Conservation (phyloP, 2,888 invertebrate genomes). For the Crematogaster levior region DNA sequence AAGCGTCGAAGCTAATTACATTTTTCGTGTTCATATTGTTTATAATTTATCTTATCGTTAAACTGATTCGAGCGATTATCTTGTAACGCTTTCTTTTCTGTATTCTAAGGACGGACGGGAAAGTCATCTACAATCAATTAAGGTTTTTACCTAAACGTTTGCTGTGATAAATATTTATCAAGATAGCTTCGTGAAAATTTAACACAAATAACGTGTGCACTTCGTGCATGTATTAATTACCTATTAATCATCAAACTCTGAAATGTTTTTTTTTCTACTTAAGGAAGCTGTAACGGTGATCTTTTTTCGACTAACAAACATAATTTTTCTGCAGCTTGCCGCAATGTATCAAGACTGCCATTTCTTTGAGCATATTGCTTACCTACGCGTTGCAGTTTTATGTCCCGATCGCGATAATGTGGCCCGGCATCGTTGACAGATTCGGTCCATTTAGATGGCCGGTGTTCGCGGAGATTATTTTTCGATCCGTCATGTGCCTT, state of each 20-base stretch:
- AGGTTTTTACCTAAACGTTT: slow-evolving; percentile 70
- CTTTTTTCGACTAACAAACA: not conserved
- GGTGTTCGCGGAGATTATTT: slow-evolving; percentile 89
- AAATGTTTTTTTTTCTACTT: not conserved
- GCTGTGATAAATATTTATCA: slow-evolving; percentile 52
- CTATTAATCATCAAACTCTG: not conserved
- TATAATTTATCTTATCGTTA: slow-evolving; percentile 29
- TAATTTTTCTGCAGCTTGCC: slow-evolving; percentile 88
- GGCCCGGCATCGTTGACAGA: slow-evolving; percentile 89
- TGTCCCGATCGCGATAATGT: slow-evolving; percentile 96
- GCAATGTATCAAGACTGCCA: slow-evolving; percentile 93
- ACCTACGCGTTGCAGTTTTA: slow-evolving; percentile 98
- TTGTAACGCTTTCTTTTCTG: slow-evolving; percentile 68
- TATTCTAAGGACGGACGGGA: slow-evolving; percentile 73
- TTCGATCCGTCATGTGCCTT: slow-evolving; percentile 91
- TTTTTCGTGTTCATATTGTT: slow-evolving; percentile 32
- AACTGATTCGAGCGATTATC: slow-evolving; percentile 32
- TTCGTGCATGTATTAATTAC: slow-evolving; percentile 35
- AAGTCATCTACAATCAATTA: slow-evolving; percentile 62
- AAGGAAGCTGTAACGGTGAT: not conserved
- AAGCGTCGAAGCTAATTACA: slow-evolving; percentile 61
- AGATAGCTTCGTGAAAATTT: slow-evolving; percentile 13
- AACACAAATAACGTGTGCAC: not conserved
- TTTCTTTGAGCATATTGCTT: slow-evolving; percentile 94
- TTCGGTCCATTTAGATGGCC: slow-evolving; percentile 88